Evolutionary conservation across 1,140 invertebrate genomes (phyloP).

Genomic region (Plectrocnemia conspersa): DNA sequence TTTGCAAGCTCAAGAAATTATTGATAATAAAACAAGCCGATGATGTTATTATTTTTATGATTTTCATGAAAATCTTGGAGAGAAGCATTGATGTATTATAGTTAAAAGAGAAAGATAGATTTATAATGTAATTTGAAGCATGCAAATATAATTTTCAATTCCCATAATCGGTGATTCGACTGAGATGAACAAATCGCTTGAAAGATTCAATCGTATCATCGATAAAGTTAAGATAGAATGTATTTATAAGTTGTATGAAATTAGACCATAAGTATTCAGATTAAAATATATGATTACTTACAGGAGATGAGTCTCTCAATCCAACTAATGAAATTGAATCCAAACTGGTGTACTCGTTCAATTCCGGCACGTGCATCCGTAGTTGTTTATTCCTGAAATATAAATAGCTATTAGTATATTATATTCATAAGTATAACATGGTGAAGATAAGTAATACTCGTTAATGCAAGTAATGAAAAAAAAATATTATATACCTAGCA

Average conservation of each 20-base stretch:
- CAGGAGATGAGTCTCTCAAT: slow-evolving; percentile 45
- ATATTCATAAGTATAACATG: neutral
- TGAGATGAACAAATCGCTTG: slow-evolving; percentile 20
- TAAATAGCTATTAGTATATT: slow-evolving; percentile 9
- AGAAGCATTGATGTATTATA: slow-evolving; percentile 6
- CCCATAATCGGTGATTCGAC: no score
- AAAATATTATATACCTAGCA: slow-evolving; percentile 50
- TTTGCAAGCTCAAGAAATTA: slow-evolving; percentile 21
- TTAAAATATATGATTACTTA: no score
- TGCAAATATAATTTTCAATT: slow-evolving; percentile 6
- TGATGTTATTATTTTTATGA: neutral
- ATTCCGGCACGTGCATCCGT: slow-evolving; percentile 66
- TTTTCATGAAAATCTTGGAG: neutral
- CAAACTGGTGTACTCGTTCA: slow-evolving; percentile 46
- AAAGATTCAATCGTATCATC: neutral
- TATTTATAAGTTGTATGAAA: neutral
- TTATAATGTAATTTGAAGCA: no score
- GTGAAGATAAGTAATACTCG: neutral
- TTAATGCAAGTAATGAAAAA: neutral
- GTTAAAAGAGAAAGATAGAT: slow-evolving; percentile 1
- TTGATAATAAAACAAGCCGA: neutral
- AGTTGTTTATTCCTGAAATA: slow-evolving; percentile 66
- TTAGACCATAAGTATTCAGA: no score
- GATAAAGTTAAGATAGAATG: neutral
- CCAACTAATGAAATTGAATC: slow-evolving; percentile 43